Evolutionary conservation across 2,797 vertebrate species (phyloP).

Genomic region (Apodemus agrarius): DNA sequence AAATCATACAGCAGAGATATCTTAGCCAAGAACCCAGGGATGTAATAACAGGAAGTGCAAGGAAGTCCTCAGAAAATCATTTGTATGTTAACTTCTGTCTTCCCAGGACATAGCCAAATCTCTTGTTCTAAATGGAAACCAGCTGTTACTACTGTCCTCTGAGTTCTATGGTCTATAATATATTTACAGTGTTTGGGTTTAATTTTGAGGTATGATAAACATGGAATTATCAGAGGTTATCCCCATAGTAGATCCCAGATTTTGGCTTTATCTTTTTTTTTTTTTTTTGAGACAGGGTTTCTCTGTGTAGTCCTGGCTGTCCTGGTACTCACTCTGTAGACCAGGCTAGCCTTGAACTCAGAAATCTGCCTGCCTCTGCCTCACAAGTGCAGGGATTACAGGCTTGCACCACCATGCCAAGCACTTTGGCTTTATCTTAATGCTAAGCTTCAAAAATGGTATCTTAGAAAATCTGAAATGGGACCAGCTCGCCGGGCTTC

Average conservation of each 20-base stretch:
- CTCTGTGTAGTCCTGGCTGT: too few species aligned
- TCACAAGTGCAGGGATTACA: too few species aligned
- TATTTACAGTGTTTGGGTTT: background rate
- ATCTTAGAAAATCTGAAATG: background rate
- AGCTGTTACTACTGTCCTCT: accelerated
- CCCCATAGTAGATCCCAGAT: background rate
- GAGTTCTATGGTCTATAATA: background rate
- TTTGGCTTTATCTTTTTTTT: background rate
- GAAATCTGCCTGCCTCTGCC: too few species aligned
- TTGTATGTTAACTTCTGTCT: background rate
- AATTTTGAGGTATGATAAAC: background rate
- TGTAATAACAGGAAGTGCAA: background rate
- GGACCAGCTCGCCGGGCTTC: too few species aligned
- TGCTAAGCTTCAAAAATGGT: background rate
- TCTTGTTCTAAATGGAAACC: background rate
- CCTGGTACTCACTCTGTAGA: too few species aligned
- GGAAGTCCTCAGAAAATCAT: background rate
- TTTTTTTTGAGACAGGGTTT: too few species aligned
- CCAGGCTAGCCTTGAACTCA: too few species aligned
- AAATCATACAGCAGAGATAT: too few species aligned
- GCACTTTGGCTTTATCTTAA: background rate
- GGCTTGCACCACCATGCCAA: too few species aligned
- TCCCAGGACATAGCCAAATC: background rate
- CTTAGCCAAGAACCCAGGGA: background rate
- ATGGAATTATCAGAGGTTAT: background rate